Percentiles rank a stretch among this genome's conserved stretches.
Conservation (phyloP, 2,797 vertebrate genomes). For the Apogon talboti region DNA sequence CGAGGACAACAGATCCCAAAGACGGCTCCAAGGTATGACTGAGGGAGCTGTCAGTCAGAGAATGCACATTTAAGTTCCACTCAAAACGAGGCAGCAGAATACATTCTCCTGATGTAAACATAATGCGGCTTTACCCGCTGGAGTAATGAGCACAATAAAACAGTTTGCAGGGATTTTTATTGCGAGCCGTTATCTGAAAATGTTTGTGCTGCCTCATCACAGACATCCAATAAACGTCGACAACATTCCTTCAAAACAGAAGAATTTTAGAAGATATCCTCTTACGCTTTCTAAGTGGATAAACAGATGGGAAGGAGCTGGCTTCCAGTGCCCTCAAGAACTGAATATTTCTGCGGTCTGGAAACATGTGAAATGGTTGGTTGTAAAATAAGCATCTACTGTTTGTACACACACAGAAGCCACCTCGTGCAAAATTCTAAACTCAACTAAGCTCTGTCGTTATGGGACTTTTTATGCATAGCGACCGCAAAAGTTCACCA, state of each 20-base stretch:
- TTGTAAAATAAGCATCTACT: neutral
- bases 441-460: neutral
- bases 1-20: neutral
- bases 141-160: too few relatives aligned
- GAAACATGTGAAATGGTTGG: conserved; percentile 2
- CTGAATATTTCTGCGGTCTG: conserved; percentile 8
- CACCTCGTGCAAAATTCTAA: neutral
- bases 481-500: neutral
- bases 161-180: neutral
- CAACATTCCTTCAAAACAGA: neutral
- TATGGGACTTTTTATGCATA: neutral
- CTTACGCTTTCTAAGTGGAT: conserved; percentile 45
- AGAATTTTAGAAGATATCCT: conserved; percentile 19
- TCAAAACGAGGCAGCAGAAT: conserved; percentile 6
- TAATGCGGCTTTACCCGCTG: too few relatives aligned
- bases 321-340: conserved; percentile 26
- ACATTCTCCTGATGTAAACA: too few relatives aligned
- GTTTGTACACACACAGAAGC: neutral
- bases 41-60: conserved; percentile 3
- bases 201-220: neutral
- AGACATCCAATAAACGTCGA: conserved; percentile 2
- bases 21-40: neutral
- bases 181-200: neutral
- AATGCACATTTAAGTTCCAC: conserved; percentile 2
- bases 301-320: conserved; percentile 48